Base-by-base conservation (phyloP, 2,888 invertebrate species). In the Lingula anatina region DNA sequence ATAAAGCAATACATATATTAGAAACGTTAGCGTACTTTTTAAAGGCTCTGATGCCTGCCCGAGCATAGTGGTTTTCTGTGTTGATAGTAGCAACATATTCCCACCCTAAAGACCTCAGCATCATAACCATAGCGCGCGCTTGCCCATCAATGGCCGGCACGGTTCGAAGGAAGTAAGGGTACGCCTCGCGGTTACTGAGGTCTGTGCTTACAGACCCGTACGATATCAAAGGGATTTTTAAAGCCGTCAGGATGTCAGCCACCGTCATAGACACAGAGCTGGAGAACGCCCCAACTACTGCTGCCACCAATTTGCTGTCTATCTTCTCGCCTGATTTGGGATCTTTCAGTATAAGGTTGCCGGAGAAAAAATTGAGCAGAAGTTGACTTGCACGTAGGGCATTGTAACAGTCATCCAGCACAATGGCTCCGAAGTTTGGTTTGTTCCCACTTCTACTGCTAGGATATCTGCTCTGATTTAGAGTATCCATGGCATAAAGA, bases 211-310 rank as follows among this genome's bases (percentile, higher is more conserved):
- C 61, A 0, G 68, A 65, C 3, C 52, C 46, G 1, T 57, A 49
- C 3, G 63, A 63, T 9, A 77, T 62, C 66, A 82, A 81, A 1
- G 83, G 82, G 37, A 82, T 75, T 38, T 76, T 67, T 64, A 81
- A 81, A n/a, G 80, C 65, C 21, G 80, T 66, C 39, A 83, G 68
- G 57, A 81, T 73, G 36, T 78, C 77, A 3, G 62, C 57, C 47
- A 65, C 53, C 3, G 54, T 43, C 5, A 55, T 48, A 2, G 66
- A 62, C 24, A 59, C 51, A 1, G 46, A 46, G 42, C 57, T 58
- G 21, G 49, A 51, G 12, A 62, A 50, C 5, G 54, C 54, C 2
- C 67, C 68, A 5, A 68, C 56, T 24, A 67, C 62, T 1, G 58
- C 62, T 7, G 61, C 55, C 1, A 72, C 56, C 2, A 51, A 47